Base-by-base conservation (phyloP, 2,888 invertebrate genomes). In the Drosophila nigritarsus region DNA sequence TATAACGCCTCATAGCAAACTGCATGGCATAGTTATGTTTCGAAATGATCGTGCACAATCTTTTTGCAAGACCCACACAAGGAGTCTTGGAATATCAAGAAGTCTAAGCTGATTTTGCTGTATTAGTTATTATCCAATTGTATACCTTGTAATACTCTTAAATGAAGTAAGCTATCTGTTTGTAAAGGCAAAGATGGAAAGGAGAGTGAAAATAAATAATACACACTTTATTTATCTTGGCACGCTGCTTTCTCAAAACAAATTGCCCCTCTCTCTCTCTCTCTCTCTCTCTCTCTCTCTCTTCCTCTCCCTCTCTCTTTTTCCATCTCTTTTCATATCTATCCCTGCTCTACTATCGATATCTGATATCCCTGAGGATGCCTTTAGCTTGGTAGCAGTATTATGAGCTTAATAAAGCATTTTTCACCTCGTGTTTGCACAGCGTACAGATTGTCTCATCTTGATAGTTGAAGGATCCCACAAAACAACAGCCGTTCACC, bases 401-500 rank as follows among this genome's bases (percentile, higher is more conserved):
- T 62, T 53, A 24, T 36, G 20, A 55, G 50, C 54, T 45, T 55
- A 59, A 36, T 59, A 53, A 73, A 73, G 24, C 66, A 66, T 65
- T 72, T 71, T 71, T 72, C 70, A 71, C 70, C 73, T 70, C 53
- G 30, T 55, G 72, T 50, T 54, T n/a, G 27, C 63, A 40, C 53
- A 34, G 42, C 56, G 50, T 55, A 24, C 29, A 78, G 53, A 59
- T 75, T 76, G 63, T 64, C 48, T 66, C 67, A 80, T 72, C 78
- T 62, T 30, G 66, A 80, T 78, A 74, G 73, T 62, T 72, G n/a
- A 72, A 80, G 61, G 62, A 58, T 5, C 40, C 40, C 20, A 55
- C 55, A 13, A 30, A 36, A 58, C 53, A 73, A 32, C 36, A 29
- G 45, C 42, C 6, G 75, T 61, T 66, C 78, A 80, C 78, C 81